A percentile compares a stretch with the other conserved stretches of the same genome.
Evolutionary conservation across 2,797 vertebrate genomes (phyloP).

Genomic region (Eospalax fontanierii): DNA sequence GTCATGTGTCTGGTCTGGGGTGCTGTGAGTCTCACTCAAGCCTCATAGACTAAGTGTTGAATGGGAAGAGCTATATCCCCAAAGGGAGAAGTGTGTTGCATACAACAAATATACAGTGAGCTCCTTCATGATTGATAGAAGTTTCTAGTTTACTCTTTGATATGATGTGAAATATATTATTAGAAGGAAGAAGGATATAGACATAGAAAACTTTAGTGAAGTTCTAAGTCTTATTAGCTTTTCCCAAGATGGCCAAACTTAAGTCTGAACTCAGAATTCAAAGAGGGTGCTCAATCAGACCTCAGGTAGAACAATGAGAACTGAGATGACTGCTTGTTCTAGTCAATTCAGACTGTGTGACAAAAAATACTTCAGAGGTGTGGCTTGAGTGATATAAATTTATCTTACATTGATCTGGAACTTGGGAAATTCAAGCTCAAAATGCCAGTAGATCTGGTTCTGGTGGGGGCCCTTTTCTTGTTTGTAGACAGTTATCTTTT

Average conservation of each 20-base stretch:
- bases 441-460: not conserved
- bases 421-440: not conserved
- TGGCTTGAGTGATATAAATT: not conserved
- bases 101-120: not conserved
- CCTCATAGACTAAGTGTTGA: not conserved
- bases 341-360: not conserved
- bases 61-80: not conserved
- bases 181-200: not conserved
- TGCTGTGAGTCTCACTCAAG: not conserved
- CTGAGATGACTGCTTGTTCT: not conserved
- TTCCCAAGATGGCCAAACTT: not conserved
- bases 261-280: not conserved
- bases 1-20: not conserved
- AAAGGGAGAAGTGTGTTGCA: not conserved
- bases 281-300: not conserved
- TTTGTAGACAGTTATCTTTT: not conserved
- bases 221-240: not conserved
- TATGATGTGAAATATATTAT: not conserved
- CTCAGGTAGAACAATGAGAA: not conserved
- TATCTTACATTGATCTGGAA: not conserved
- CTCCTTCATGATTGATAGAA: not conserved
- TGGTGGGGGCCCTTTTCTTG: not conserved
- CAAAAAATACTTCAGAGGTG: not conserved
- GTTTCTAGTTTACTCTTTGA: not conserved
- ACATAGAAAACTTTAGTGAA: conserved; percentile 10